Conservation (phyloP, 2,797 vertebrate species). For the Thalassophryne amazonica region DNA sequence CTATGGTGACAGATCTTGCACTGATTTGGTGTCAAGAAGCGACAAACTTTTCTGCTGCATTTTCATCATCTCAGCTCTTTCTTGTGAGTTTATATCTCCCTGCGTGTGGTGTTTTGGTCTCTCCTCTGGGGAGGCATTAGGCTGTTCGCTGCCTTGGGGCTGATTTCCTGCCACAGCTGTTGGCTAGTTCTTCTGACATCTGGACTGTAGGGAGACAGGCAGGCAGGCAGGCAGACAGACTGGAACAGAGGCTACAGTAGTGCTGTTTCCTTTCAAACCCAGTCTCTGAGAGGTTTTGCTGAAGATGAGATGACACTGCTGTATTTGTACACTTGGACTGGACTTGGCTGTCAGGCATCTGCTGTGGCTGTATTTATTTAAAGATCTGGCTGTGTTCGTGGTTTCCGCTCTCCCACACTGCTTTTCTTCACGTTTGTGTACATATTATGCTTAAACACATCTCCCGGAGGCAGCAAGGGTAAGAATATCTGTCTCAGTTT, state of each 20-base stretch:
- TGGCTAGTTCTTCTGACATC: constrained; percentile 71
- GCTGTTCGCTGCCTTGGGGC: constrained; percentile 62
- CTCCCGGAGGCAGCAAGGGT: constrained; percentile 17
- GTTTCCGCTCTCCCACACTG: neutral
- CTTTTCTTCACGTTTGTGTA: constrained; percentile 3
- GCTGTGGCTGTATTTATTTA: constrained; percentile 47
- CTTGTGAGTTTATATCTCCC: constrained; percentile 1
- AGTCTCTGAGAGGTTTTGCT: constrained; percentile 27
- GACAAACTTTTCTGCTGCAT: too few species aligned
- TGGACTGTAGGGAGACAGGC: constrained; percentile 62
- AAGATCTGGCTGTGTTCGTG: constrained; percentile 32
- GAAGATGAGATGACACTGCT: constrained; percentile 39
- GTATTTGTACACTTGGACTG: constrained; percentile 33
- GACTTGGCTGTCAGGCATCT: constrained; percentile 24
- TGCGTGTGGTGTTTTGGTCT: constrained; percentile 40
- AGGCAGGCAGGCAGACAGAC: constrained; percentile 14
- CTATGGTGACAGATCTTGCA: too few species aligned
- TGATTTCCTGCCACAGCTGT: constrained; percentile 72
- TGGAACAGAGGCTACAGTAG: constrained; percentile 39
- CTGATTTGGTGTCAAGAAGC: too few species aligned
- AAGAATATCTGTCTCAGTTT: constrained; percentile 4
- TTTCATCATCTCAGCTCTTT: constrained; percentile 5
- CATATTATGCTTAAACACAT: constrained; percentile 14
- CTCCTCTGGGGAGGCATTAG: constrained; percentile 57
- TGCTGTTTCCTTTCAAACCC: constrained; percentile 44